Base-by-base conservation (phyloP, 2,797 vertebrate genomes). In the Falco naumanni region DNA sequence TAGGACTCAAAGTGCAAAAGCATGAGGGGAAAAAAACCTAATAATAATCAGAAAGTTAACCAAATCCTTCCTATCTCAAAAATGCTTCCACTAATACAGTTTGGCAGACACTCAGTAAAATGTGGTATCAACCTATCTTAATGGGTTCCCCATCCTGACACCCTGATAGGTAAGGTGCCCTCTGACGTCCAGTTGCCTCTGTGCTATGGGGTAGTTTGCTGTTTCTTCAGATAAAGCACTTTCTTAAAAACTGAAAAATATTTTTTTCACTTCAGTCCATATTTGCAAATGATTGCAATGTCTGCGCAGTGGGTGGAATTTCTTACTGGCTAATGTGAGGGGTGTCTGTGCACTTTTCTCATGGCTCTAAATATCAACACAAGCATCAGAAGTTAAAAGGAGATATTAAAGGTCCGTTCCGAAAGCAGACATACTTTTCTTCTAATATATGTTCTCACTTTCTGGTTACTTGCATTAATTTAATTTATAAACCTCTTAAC, bases 41-140 rank as follows among this genome's bases (percentile, higher is more conserved):
- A 70, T 11, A 66, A 94, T 70, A 90, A 95, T 90, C 81, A 92
- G 51, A 74, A 91, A 90, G 74, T 90, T 93, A 93, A 92, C 80
- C 34, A 82, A 93, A 92, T 79, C n/a, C 26, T 63, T 74, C 50
- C 64, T 72, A 79, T 90, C 51, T 69, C 60, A 89, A 66, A 91
- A 94, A 79, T 2, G 2, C 8, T 91, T 63, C 22, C 37, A 64
- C 33, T 59, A 50, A 29, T 59, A 21, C 48, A 74, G 13, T 70
- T 71, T 70, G 70, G 39, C 17, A 84, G 56, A 50, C 14, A 9
- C 11, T 61, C 4, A 1, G 25, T 59, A 70, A 82, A 77, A 63
- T 13, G 15, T 34, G 20, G 3, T 64, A 63, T 53, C n/a, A 84
- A 21, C 63, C 13, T 61, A 48, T 65, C 45, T 60, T 78, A 81